These are phyloP conservation scores for Acronicta leporina DNA, from an alignment of 2,888 invertebrate genomes.

Conservation along the genomic window DNA sequence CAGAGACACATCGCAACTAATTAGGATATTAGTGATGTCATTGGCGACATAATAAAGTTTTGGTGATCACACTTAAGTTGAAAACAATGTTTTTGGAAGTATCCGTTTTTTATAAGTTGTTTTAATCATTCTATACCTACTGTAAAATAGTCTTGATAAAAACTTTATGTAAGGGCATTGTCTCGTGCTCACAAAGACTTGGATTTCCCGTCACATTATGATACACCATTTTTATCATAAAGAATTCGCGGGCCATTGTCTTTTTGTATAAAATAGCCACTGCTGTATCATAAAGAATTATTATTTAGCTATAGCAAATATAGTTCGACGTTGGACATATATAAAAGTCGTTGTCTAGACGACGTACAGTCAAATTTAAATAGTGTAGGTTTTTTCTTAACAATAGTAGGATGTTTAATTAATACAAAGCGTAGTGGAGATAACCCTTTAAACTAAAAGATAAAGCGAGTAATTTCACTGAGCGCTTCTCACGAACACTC, in stretches of 20 bases:
- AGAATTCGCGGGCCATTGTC: slow-evolving; percentile 46
- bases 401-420: slow-evolving; percentile 47
- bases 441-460: slow-evolving; percentile 62
- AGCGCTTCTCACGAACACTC: slow-evolving; percentile 50
- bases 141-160: slow-evolving; percentile 37
- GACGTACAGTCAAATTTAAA: slow-evolving; percentile 24
- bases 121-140: slow-evolving; percentile 2
- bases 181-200: slow-evolving; percentile 43
- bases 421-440: slow-evolving; percentile 50
- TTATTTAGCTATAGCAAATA: slow-evolving; percentile 22
- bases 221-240: slow-evolving; percentile 45
- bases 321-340: slow-evolving; percentile 22
- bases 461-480: slow-evolving; percentile 58
- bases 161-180: slow-evolving; percentile 44
- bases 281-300: slow-evolving; percentile 33
- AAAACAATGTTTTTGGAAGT: slow-evolving; percentile 15
- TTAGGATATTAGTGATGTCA: slow-evolving; percentile 54
- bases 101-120: not conserved
- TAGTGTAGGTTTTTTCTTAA: slow-evolving; percentile 38
- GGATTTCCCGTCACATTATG: slow-evolving; percentile 51
- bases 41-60: slow-evolving; percentile 41
- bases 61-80: slow-evolving; percentile 10
- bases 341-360: slow-evolving; percentile 28
- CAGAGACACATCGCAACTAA: slow-evolving; percentile 42
- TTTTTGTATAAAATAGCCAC: slow-evolving; percentile 24